Percentiles rank a stretch among this genome's conserved stretches.
These are phyloP conservation scores for Cinclus mexicanus DNA, from an alignment of 2,113 vertebrate species.

Conservation along the genomic window DNA sequence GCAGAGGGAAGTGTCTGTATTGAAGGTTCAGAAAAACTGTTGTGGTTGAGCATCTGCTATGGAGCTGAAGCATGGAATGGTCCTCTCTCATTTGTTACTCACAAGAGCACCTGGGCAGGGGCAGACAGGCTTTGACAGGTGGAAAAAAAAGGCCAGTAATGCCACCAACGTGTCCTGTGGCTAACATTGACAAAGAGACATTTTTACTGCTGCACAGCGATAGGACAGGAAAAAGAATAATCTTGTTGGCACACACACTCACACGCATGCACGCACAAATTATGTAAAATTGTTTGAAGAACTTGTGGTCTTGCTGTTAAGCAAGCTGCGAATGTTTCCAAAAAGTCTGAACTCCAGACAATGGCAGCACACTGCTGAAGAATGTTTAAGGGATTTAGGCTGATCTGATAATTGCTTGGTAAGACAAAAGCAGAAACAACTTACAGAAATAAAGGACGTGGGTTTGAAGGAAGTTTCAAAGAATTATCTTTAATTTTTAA, in stretches of 20 bases:
- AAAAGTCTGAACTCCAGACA: neutral
- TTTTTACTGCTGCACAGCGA: neutral
- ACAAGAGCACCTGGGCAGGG: neutral
- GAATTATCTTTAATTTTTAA: neutral
- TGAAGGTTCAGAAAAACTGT: neutral
- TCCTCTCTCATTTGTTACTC: neutral
- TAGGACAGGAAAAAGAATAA: neutral
- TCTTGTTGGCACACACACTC: neutral
- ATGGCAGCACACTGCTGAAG: conserved; percentile 41
- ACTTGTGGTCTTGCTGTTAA: neutral
- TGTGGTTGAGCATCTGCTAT: fast-evolving
- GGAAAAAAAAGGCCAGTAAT: neutral
- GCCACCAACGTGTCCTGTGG: neutral
- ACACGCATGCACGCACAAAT: neutral
- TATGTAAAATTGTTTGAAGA: conserved; percentile 26
- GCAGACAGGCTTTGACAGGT: neutral
- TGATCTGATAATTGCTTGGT: conserved; percentile 33
- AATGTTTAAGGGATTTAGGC: conserved; percentile 12
- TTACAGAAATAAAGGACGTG: neutral
- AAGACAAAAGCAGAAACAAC: neutral
- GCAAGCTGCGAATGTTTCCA: conserved; percentile 11
- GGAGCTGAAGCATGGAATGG: neutral
- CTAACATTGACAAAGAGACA: neutral
- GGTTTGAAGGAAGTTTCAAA: neutral
- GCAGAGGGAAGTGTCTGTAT: fast-evolving